Base-by-base conservation (phyloP, 2,113 vertebrate species). In the Helogale parvula region DNA sequence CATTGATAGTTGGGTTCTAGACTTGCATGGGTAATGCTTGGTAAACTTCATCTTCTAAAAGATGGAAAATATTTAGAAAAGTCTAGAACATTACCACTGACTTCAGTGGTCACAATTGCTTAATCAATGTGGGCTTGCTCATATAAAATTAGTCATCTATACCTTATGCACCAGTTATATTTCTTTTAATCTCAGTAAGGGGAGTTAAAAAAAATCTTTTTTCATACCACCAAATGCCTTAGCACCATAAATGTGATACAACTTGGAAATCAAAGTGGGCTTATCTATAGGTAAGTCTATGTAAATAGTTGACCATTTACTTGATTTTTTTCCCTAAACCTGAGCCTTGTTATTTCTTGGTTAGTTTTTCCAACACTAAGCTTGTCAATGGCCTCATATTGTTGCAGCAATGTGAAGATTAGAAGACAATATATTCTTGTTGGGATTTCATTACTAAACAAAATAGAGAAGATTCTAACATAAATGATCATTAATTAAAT, bases 401-500 rank as follows among this genome's bases (percentile, higher is more conserved):
- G 86, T 2, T 94, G 14, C 2, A 47, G 76, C 86, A 94, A 92
- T 66, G 65, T 19, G 29, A 96, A 25, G 47, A 87, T 86, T 93
- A 87, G 25, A 85, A 72, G 27, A 94, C 66, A 85, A 72, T 25
- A 83, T 66, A 71, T 72, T 93, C 19, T 60, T 82, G 3, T 68
- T 81, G 38, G 45, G 63, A 92, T 88, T 97, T 97, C 5, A 91
- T 88, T 95, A 19, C 45, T 94, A 80, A 88, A 88, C 57, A 1
- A n/a, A 1, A 16, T 38, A 72, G 16, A 94, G 54, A 65, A 74
- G 38, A 96, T 74, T 25, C 29, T 66, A 86, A 38, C 77, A 72
- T 94, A 72, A 97, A 71, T 85, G 29, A 66, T 88, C 25, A 74
- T 86, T 88, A 94, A 88, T 68, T 95, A 91, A 97, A 93, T 87